Evolutionary conservation across 2,888 invertebrate genomes (phyloP).

Genomic region (Helobdella robusta): DNA sequence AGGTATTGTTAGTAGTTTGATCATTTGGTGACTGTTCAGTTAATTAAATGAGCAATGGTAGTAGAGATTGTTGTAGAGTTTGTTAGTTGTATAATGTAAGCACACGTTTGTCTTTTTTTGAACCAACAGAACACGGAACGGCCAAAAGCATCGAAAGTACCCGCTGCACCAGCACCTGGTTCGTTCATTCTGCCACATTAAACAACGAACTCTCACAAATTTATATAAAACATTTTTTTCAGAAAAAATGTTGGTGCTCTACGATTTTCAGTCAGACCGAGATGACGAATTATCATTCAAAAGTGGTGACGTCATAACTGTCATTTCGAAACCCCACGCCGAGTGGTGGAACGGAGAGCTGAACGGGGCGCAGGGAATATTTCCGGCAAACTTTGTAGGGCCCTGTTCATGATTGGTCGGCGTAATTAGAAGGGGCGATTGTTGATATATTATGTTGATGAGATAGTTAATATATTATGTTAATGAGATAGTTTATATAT

Average conservation of each 20-base stretch:
- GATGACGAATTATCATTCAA: slow-evolving; percentile 48
- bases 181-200: neutral
- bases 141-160: slow-evolving; percentile 6
- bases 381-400: slow-evolving; percentile 85
- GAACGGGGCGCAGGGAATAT: slow-evolving; percentile 79
- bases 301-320: slow-evolving; percentile 45
- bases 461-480: no score
- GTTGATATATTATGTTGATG: no score
- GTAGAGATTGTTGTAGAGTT: neutral
- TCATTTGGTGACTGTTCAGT: no score
- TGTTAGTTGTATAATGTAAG: neutral
- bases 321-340: slow-evolving; percentile 77
- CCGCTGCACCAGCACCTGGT: slow-evolving; percentile 22
- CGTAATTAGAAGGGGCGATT: no score
- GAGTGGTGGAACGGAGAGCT: slow-evolving; percentile 93
- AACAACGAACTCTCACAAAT: neutral
- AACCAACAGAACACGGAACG: slow-evolving; percentile 16
- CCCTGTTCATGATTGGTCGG: no score
- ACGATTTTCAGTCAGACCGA: slow-evolving; percentile 45
- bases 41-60: no score
- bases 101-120: neutral
- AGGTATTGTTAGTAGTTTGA: no score
- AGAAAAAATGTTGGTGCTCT: slow-evolving; percentile 60
- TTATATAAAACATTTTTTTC: neutral
- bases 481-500: no score